A percentile compares a stretch with the other conserved stretches of the same genome.
Evolutionary conservation across 1,140 invertebrate genomes (phyloP).

Genomic region (Drosophila arawakana): DNA sequence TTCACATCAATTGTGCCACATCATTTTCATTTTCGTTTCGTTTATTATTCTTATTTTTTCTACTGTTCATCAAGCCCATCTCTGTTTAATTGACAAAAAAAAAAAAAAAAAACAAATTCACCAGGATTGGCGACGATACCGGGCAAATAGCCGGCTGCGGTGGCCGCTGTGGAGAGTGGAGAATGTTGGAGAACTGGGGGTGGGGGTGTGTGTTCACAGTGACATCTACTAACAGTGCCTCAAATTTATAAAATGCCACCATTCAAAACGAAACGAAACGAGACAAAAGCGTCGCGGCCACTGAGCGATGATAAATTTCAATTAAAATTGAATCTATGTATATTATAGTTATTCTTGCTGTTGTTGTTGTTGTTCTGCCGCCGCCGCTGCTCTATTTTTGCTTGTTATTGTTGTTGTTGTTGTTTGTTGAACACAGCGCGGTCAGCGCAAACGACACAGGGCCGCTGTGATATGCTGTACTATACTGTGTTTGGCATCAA

Average conservation of each 20-base stretch:
- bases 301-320: slow-evolving; percentile 72
- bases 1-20: slow-evolving; percentile 30
- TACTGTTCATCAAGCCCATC: slow-evolving; percentile 44
- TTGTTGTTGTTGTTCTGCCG: slow-evolving; percentile 12
- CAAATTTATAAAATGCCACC: slow-evolving; percentile 9
- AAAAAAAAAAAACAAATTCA: slow-evolving; percentile 31
- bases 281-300: slow-evolving; percentile 22
- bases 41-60: slow-evolving; percentile 9
- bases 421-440: slow-evolving; percentile 5
- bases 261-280: slow-evolving; percentile 3
- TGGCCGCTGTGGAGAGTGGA: background rate
- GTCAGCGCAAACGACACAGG: slow-evolving; percentile 18
- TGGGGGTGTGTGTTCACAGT: slow-evolving; percentile 12
- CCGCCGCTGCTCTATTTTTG: slow-evolving; percentile 3
- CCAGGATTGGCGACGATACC: background rate
- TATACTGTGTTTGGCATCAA: slow-evolving; percentile 26
- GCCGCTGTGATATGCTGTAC: slow-evolving; percentile 8
- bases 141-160: too few species aligned
- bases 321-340: slow-evolving; percentile 66
- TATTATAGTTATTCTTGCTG: slow-evolving; percentile 14
- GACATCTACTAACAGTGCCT: slow-evolving; percentile 28
- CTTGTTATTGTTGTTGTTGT: background rate
- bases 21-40: slow-evolving; percentile 2
- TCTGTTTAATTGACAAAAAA: slow-evolving; percentile 50
- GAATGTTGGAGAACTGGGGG: background rate